Evolutionary conservation across 1,140 invertebrate species (phyloP).

Genomic region (Drosophila jambulina): DNA sequence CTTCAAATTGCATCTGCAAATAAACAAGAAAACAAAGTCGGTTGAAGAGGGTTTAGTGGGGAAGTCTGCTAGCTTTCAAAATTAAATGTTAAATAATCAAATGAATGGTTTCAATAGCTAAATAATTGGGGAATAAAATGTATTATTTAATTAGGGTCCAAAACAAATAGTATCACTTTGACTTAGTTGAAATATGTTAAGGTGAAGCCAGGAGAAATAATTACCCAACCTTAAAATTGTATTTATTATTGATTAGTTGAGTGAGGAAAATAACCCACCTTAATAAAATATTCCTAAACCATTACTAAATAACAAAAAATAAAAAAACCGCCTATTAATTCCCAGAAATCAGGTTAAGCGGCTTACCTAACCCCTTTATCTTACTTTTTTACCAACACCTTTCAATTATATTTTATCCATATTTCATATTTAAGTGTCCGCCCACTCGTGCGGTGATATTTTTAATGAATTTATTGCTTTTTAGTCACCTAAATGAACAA

Average conservation of each 20-base stretch:
- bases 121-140: neutral
- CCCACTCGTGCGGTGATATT: constrained; percentile 7
- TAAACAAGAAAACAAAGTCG: neutral
- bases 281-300: neutral
- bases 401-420: constrained; percentile 7
- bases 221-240: neutral
- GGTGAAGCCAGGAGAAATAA: neutral
- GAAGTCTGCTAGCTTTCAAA: neutral
- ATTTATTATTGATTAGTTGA: neutral
- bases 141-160: too few relatives aligned
- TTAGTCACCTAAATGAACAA: constrained; percentile 39
- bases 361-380: constrained; percentile 15
- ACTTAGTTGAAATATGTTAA: neutral
- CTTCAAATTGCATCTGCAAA: constrained; percentile 4
- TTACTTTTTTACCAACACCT: neutral
- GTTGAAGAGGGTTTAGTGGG: neutral
- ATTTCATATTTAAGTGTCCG: constrained; percentile 12
- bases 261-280: neutral
- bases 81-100: neutral
- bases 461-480: constrained; percentile 23
- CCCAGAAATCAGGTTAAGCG: constrained; percentile 7
- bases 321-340: neutral
- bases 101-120: too few relatives aligned
- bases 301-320: neutral
- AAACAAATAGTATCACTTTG: neutral